phyloP scores from a whole-genome alignment of 2,888 invertebrate species.

The Polydrusus cervinus region DNA sequence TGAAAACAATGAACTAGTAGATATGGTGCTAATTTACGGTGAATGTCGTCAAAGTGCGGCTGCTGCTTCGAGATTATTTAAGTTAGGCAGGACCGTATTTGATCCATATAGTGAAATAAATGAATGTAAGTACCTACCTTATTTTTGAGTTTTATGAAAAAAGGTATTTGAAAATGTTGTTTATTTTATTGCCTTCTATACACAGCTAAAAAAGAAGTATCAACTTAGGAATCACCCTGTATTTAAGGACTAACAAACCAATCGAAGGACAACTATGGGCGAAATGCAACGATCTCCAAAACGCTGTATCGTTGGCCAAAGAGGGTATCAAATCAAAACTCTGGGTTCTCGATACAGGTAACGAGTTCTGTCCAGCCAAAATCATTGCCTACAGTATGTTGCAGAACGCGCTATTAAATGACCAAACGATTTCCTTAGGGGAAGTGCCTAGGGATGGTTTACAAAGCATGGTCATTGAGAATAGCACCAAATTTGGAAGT shows the following conservation, averaged over 20 bases:
- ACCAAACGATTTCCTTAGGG: conserved; percentile 58
- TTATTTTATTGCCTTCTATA: no score
- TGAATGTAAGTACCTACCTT: no score
- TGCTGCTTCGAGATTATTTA: no score
- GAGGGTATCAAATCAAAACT: conserved; percentile 68
- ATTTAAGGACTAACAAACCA: conserved; percentile 51
- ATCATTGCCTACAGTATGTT: conserved; percentile 69
- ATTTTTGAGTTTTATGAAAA: no score
- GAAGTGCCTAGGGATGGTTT: conserved; percentile 62
- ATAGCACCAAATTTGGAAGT: conserved; percentile 56
- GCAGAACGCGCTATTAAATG: conserved; percentile 60
- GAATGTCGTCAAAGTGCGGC: no score
- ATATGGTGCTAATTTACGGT: no score
- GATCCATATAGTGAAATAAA: no score
- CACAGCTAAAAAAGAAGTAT: no score
- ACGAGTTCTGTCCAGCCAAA: conserved; percentile 67
- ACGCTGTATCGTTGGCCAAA: conserved; percentile 68
- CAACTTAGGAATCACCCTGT: no score
- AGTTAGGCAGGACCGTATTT: no score
- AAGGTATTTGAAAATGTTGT: no score
- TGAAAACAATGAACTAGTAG: no score
- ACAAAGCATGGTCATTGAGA: conserved; percentile 64
- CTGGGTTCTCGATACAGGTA: conserved; percentile 71
- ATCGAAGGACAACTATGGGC: conserved; percentile 57
- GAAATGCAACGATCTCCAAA: conserved; percentile 67